Evolutionary conservation across 2,888 invertebrate species (phyloP).

Genomic region (Blastobasis lacticolella): DNA sequence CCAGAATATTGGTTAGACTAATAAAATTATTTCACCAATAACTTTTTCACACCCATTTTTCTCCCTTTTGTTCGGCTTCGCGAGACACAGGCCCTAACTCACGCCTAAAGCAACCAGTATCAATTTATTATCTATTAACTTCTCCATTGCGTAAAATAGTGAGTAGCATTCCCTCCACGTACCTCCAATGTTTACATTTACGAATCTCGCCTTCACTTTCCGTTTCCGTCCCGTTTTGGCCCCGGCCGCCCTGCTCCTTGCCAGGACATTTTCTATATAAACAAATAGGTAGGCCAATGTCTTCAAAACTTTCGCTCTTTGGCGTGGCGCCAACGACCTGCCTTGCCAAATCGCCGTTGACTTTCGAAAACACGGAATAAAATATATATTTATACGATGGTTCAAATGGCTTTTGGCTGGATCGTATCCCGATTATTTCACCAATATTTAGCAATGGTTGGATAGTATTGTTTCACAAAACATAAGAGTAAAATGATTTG

Average conservation of each 20-base stretch:
- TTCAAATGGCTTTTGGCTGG: constrained; percentile 28
- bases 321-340: constrained; percentile 48
- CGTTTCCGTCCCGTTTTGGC: constrained; percentile 26
- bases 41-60: too few species aligned
- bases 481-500: too few species aligned
- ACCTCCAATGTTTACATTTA: constrained; percentile 44
- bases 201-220: constrained; percentile 41
- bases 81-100: constrained; percentile 1
- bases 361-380: constrained; percentile 52
- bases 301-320: constrained; percentile 64
- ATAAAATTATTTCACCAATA: too few species aligned
- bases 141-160: constrained; percentile 8
- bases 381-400: constrained; percentile 50
- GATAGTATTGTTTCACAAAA: too few species aligned
- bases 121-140: constrained; percentile 11
- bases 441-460: constrained; percentile 4
- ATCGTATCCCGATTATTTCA: constrained; percentile 27
- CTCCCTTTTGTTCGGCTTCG: not conserved
- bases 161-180: constrained; percentile 36
- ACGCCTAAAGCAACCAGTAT: constrained; percentile 17
- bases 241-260: constrained; percentile 1
- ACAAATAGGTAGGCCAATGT: constrained; percentile 63
- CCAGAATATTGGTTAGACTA: too few species aligned
- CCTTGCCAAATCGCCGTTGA: constrained; percentile 50
- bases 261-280: constrained; percentile 27